phyloP scores from a whole-genome alignment of 1,140 invertebrate species.

The Megalonaias nervosa region DNA sequence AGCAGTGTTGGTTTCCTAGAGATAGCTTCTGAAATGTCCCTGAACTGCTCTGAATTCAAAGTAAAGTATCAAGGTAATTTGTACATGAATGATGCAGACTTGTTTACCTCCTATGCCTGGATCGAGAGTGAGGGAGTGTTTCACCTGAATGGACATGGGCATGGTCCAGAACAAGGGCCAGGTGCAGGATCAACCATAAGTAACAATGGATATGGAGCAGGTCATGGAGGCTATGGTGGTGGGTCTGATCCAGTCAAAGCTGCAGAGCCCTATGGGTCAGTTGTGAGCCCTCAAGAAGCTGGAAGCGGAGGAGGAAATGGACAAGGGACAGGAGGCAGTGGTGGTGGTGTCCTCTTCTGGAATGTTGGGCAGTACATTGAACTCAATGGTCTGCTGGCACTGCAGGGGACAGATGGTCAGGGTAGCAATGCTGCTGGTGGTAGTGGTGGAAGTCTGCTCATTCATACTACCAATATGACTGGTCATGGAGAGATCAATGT shows the following conservation, averaged over 20 bases:
- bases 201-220: conserved; percentile 51
- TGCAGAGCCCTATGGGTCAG: conserved; percentile 50
- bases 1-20: conserved; percentile 50
- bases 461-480: conserved; percentile 59
- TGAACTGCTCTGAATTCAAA: conserved; percentile 46
- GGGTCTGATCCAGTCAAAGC: conserved; percentile 29
- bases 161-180: conserved; percentile 41
- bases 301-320: conserved; percentile 62
- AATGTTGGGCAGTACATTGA: conserved; percentile 51
- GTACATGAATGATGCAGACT: conserved; percentile 54
- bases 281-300: conserved; percentile 41
- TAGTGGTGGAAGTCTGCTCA: conserved; percentile 54
- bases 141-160: conserved; percentile 51
- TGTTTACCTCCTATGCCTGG: conserved; percentile 52
- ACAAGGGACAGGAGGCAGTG: conserved; percentile 46
- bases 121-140: conserved; percentile 58
- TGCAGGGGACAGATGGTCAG: conserved; percentile 45
- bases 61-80: conserved; percentile 57
- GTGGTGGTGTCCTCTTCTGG: conserved; percentile 57
- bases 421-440: conserved; percentile 54
- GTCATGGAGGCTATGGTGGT: conserved; percentile 58
- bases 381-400: conserved; percentile 53
- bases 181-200: conserved; percentile 47
- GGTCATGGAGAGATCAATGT: conserved; percentile 59
- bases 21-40: conserved; percentile 38